These are phyloP conservation scores for Pterocles burchelli DNA, from an alignment of 2,113 vertebrate genomes.

Conservation along the genomic window DNA sequence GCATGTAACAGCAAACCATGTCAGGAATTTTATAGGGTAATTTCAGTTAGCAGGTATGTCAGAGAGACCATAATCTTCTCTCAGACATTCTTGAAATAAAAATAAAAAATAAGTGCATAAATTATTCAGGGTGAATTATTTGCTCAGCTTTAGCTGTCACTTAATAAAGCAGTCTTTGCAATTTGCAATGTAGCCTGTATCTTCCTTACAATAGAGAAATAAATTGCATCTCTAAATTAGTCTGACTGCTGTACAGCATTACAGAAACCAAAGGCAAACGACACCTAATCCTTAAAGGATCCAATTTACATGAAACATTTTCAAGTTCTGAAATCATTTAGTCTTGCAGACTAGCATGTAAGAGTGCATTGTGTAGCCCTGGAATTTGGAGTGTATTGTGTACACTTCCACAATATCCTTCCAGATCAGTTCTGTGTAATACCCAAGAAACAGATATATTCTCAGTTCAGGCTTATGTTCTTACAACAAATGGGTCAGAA, in stretches of 20 bases:
- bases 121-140: background rate
- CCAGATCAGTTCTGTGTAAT: background rate
- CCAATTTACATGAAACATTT: background rate
- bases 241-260: background rate
- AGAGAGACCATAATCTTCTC: background rate
- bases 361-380: background rate
- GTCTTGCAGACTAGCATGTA: background rate
- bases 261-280: background rate
- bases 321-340: background rate
- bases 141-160: background rate
- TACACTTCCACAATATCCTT: background rate
- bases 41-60: background rate
- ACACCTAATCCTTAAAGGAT: background rate
- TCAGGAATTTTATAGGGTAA: background rate
- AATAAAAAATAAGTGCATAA: background rate
- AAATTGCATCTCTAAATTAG: background rate
- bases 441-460: background rate
- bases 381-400: background rate
- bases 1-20: background rate
- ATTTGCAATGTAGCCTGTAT: background rate
- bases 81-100: background rate
- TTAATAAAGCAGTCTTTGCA: background rate
- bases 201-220: background rate
- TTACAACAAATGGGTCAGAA: background rate
- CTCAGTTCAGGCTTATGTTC: background rate